Evolutionary conservation across 2,888 invertebrate species (phyloP).

Genomic region (Vandiemenella viatica): DNA sequence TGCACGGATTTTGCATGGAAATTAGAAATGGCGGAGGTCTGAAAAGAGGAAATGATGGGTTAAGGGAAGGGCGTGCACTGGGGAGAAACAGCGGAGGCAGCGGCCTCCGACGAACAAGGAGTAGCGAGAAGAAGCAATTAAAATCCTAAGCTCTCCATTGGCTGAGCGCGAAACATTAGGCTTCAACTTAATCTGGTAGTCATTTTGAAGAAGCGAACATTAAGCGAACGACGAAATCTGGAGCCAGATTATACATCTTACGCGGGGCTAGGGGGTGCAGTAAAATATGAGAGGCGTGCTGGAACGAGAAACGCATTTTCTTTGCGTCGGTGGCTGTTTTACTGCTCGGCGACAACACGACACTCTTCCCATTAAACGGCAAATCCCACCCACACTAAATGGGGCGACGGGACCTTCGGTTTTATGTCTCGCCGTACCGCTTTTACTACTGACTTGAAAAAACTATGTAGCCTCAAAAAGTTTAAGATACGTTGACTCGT

Average conservation of each 20-base stretch:
- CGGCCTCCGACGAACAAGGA: background rate
- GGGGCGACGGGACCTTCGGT: too few species aligned
- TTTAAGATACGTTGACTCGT: too few species aligned
- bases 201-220: background rate
- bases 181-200: background rate
- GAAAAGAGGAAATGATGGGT: constrained; percentile 6
- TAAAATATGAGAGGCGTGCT: background rate
- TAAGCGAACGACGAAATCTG: background rate
- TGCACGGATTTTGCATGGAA: constrained; percentile 15
- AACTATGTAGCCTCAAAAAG: too few species aligned
- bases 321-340: too few species aligned
- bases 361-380: too few species aligned
- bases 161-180: background rate
- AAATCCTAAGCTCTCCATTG: background rate
- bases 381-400: too few species aligned
- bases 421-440: too few species aligned
- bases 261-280: too few species aligned
- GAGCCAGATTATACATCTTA: background rate
- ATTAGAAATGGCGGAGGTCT: constrained; percentile 15
- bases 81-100: background rate
- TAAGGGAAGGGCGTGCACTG: background rate
- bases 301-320: background rate
- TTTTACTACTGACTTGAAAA: too few species aligned
- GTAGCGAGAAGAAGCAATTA: background rate
- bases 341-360: too few species aligned